Conservation (phyloP, 2,888 invertebrate species). For the Caenorhabditis angaria region DNA sequence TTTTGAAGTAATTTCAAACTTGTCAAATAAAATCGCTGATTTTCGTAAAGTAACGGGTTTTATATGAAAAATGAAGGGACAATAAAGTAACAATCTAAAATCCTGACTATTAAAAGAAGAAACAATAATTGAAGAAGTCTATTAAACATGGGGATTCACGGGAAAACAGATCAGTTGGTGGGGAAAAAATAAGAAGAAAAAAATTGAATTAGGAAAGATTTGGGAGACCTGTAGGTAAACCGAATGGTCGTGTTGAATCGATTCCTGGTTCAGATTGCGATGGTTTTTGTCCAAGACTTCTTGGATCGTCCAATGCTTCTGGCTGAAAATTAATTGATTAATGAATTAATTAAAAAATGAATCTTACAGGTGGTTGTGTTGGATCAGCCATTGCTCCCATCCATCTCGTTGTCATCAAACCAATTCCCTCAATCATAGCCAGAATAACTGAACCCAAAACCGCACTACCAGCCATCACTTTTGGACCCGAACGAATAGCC, state of each 20-base stretch:
- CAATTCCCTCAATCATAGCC: constrained; percentile 95
- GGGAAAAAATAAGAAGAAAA: neutral
- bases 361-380: constrained; percentile 55
- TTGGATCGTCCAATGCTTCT: constrained; percentile 59
- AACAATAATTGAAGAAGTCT: neutral
- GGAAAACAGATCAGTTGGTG: neutral
- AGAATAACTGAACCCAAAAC: constrained; percentile 92
- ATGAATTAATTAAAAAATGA: neutral
- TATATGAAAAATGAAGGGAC: neutral
- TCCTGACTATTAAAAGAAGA: constrained; percentile 1
- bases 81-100: constrained; percentile 3
- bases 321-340: constrained; percentile 33
- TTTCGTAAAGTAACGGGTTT: neutral
- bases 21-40: neutral
- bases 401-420: constrained; percentile 89
- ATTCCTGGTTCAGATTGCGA: constrained; percentile 49
- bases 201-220: constrained; percentile 41
- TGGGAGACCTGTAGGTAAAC: constrained; percentile 46
- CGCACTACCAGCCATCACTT: constrained; percentile 89
- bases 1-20: neutral
- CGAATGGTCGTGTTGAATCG: constrained; percentile 49
- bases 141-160: neutral
- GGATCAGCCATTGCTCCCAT: constrained; percentile 72
- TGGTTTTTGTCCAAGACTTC: constrained; percentile 43
- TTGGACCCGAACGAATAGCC: constrained; percentile 84